Evolutionary conservation across 2,888 invertebrate species (phyloP).

Genomic region (Lamellibrachia columna): DNA sequence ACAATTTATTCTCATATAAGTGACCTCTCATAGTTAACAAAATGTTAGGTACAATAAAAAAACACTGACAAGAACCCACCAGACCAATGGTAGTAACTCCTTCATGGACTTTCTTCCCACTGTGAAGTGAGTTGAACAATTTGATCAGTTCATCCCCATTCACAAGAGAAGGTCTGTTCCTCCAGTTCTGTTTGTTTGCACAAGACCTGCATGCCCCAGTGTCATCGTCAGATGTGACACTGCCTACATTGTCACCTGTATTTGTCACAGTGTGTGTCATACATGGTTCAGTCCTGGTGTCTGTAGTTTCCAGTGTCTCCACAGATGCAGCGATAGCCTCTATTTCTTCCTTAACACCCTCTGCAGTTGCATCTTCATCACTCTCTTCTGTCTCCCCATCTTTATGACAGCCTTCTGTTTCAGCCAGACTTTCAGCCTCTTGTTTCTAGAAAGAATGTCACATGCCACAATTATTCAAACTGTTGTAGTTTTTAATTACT

Average conservation of each 20-base stretch:
- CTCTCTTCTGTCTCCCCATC: constrained; percentile 18
- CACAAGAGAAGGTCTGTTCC: constrained; percentile 69
- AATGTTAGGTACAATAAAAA: background rate
- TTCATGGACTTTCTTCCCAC: constrained; percentile 32
- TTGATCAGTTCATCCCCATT: constrained; percentile 77
- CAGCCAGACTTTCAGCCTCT: constrained; percentile 39
- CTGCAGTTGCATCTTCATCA: constrained; percentile 31
- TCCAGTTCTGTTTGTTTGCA: background rate
- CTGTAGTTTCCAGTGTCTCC: constrained; percentile 52
- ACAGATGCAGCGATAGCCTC: constrained; percentile 37
- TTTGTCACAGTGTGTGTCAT: constrained; percentile 67
- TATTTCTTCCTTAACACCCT: constrained; percentile 31
- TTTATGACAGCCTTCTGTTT: constrained; percentile 25
- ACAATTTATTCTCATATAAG: too few species aligned
- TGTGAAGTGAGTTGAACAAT: constrained; percentile 75
- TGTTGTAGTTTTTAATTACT: too few species aligned
- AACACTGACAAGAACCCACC: constrained; percentile 49
- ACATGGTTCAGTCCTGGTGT: constrained; percentile 73
- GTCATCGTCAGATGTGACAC: background rate
- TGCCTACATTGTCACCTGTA: background rate
- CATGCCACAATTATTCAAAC: constrained; percentile 33
- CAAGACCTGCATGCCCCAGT: background rate
- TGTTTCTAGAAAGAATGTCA: constrained; percentile 21
- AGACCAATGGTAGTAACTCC: constrained; percentile 69
- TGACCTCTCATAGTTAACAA: background rate